Conservation (phyloP, 2,113 vertebrate genomes). For the Anhinga anhinga region DNA sequence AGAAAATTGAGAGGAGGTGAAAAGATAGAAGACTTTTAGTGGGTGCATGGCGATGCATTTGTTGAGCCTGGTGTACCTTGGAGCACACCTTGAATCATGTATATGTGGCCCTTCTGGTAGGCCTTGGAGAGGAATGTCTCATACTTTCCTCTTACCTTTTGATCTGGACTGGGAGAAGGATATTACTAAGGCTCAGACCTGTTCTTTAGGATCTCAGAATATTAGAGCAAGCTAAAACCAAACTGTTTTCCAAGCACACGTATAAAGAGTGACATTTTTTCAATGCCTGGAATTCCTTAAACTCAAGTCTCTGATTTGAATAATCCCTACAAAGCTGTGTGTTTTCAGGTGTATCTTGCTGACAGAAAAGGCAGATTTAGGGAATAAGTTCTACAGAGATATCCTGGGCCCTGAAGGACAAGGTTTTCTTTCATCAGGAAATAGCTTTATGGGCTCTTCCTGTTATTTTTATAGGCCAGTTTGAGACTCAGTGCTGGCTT, state of each 20-base stretch:
- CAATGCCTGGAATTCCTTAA: slow-evolving; percentile 22
- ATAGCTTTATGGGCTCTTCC: background rate
- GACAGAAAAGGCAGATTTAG: background rate
- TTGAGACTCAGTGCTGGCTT: background rate
- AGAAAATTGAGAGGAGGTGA: background rate
- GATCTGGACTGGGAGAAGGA: background rate
- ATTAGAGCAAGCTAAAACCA: background rate
- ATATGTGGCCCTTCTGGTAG: background rate
- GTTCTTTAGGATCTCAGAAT: background rate
- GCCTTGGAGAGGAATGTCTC: background rate
- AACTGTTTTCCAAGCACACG: background rate
- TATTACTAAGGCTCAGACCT: background rate
- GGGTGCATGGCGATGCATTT: background rate
- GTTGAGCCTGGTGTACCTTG: background rate
- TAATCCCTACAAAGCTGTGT: background rate
- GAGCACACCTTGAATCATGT: background rate
- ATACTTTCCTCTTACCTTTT: background rate
- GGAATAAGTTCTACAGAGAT: background rate
- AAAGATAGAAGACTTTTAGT: background rate
- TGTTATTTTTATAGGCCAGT: background rate
- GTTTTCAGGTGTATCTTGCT: background rate
- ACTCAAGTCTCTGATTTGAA: background rate
- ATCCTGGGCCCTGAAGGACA: background rate
- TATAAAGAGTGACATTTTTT: background rate
- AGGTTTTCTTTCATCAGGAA: background rate